Conservation (phyloP, 2,888 invertebrate genomes). For the Aspidiotus destructor region DNA sequence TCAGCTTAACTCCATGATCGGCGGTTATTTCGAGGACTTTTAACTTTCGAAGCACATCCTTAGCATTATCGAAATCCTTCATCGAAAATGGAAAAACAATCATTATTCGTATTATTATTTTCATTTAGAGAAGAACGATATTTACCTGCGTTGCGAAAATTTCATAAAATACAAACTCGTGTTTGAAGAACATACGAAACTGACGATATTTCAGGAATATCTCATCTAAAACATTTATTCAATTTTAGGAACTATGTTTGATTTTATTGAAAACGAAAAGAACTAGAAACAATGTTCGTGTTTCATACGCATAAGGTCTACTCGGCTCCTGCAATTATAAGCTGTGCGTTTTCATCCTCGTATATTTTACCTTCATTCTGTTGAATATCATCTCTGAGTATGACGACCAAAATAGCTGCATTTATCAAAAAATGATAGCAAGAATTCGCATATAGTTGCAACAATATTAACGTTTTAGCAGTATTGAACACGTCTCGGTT, state of each 20-base stretch:
- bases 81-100: no score
- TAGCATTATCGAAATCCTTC: no score
- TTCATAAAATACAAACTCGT: slow-evolving; percentile 17
- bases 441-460: slow-evolving; percentile 27
- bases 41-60: no score
- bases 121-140: no score
- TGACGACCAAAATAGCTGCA: slow-evolving; percentile 15
- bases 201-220: slow-evolving; percentile 1
- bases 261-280: no score
- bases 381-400: slow-evolving; percentile 2
- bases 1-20: no score
- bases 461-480: slow-evolving; percentile 19
- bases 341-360: neutral
- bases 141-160: slow-evolving; percentile 14
- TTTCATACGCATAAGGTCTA: no score
- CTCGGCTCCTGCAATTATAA: no score
- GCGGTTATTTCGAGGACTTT: no score
- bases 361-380: slow-evolving; percentile 8
- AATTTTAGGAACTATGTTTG: neutral
- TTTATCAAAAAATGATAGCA: slow-evolving; percentile 26
- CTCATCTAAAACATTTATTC: neutral
- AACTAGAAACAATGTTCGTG: neutral
- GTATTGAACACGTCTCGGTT: slow-evolving; percentile 2
- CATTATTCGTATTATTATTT: no score
- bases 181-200: slow-evolving; percentile 20